Percentiles rank a stretch among this genome's conserved stretches.
Evolutionary conservation across 1,140 invertebrate genomes (phyloP).

Genomic region (Hydropsyche tenuis): DNA sequence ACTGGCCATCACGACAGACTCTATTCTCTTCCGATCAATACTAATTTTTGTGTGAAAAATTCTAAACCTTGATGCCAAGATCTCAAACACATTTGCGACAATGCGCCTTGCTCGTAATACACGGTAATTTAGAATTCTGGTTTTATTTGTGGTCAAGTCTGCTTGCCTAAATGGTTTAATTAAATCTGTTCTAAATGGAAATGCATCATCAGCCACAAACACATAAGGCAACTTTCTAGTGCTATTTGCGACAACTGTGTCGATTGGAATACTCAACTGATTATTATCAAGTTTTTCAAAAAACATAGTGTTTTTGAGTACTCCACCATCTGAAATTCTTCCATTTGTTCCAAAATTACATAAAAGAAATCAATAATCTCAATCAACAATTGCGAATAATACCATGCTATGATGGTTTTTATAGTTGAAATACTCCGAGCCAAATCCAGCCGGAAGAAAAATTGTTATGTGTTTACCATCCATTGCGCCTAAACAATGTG

Average conservation of each 20-base stretch:
- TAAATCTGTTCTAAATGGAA: slow-evolving; percentile 48
- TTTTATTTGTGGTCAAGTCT: slow-evolving; percentile 17
- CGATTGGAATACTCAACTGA: not conserved
- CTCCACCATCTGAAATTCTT: not conserved
- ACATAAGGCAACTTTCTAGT: slow-evolving; percentile 36
- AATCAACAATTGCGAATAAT: not conserved
- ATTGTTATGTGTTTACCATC: not conserved
- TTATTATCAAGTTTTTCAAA: not conserved
- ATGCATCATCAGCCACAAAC: slow-evolving; percentile 50
- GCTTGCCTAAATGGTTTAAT: slow-evolving; percentile 46
- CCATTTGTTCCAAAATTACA: slow-evolving; percentile 44
- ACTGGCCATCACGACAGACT: slow-evolving; percentile 42
- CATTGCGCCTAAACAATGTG: not conserved
- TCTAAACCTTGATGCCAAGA: not conserved
- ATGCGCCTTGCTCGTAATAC: slow-evolving; percentile 40
- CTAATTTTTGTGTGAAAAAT: slow-evolving; percentile 29
- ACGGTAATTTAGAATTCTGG: slow-evolving; percentile 47
- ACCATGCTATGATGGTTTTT: not conserved
- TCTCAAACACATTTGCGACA: slow-evolving; percentile 47
- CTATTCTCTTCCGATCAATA: slow-evolving; percentile 43
- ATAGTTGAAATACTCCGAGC: not conserved
- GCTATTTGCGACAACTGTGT: not conserved
- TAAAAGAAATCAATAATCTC: not conserved
- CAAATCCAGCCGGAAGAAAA: not conserved
- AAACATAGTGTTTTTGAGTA: not conserved